These are phyloP conservation scores for Glaucomys volans DNA, from an alignment of 2,113 vertebrate species.

Conservation along the genomic window DNA sequence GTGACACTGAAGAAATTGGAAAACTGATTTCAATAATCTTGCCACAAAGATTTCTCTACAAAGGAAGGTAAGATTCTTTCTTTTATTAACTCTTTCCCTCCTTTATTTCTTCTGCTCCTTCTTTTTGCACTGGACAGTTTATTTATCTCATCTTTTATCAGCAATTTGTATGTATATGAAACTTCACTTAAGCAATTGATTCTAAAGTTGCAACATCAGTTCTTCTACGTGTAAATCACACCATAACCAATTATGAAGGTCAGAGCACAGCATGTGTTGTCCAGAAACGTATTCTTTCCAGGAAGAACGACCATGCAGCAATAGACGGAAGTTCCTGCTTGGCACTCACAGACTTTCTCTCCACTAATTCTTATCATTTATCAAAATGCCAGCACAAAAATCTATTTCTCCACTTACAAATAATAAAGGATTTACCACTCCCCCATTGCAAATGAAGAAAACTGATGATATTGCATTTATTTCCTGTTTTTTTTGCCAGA, in stretches of 20 bases:
- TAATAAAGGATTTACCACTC: not conserved
- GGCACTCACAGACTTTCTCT: slow-evolving; percentile 50
- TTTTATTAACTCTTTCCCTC: not conserved
- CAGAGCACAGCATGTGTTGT: not conserved
- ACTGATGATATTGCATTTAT: slow-evolving; percentile 18
- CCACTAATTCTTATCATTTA: slow-evolving; percentile 63
- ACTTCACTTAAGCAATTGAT: not conserved
- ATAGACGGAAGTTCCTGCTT: slow-evolving; percentile 1
- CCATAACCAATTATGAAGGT: not conserved
- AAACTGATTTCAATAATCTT: slow-evolving; percentile 24
- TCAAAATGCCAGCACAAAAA: slow-evolving; percentile 55
- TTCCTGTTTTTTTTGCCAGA: slow-evolving; percentile 45
- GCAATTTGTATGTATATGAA: not conserved
- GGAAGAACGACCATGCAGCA: not conserved
- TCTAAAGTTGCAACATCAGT: not conserved
- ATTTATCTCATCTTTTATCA: slow-evolving; percentile 1
- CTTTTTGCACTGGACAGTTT: not conserved
- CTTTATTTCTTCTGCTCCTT: not conserved
- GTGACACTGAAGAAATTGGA: not conserved
- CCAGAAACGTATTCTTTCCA: slow-evolving; percentile 57
- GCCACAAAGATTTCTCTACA: slow-evolving; percentile 27
- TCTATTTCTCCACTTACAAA: slow-evolving; percentile 28
- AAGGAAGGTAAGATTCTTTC: not conserved
- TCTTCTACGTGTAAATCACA: not conserved
- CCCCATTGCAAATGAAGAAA: slow-evolving; percentile 40